These are phyloP conservation scores for Indri indri DNA, from an alignment of 2,113 vertebrate species.

Conservation along the genomic window DNA sequence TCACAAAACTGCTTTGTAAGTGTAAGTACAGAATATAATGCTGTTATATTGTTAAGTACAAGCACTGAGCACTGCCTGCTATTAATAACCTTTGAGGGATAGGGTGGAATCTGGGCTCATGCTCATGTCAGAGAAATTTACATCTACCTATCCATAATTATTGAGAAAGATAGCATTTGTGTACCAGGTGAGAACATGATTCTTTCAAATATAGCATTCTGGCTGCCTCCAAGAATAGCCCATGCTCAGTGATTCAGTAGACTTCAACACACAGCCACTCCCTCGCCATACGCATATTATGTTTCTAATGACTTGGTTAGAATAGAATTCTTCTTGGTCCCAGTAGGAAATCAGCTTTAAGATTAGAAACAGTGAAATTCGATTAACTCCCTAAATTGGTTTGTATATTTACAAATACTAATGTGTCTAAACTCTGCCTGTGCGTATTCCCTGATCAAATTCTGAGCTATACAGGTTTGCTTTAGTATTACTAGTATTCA, in stretches of 20 bases:
- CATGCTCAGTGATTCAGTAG: neutral
- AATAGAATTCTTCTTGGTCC: slow-evolving; percentile 38
- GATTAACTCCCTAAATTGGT: slow-evolving; percentile 25
- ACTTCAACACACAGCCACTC: neutral
- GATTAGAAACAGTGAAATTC: slow-evolving; percentile 50
- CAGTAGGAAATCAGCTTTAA: slow-evolving; percentile 16
- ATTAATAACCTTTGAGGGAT: slow-evolving; percentile 56
- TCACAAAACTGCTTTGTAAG: slow-evolving; percentile 68
- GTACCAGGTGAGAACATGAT: neutral
- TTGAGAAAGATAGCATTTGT: slow-evolving; percentile 24
- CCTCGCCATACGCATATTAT: neutral
- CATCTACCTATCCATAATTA: slow-evolving; percentile 25
- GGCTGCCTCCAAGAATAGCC: neutral
- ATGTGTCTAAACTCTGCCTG: neutral
- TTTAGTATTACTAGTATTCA: neutral
- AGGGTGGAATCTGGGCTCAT: slow-evolving; percentile 13
- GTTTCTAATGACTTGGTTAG: slow-evolving; percentile 37
- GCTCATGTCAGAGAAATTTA: slow-evolving; percentile 32
- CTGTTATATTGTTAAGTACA: slow-evolving; percentile 47
- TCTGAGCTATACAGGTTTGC: neutral
- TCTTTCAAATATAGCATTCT: neutral
- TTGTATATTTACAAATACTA: slow-evolving; percentile 48
- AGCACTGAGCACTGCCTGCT: neutral
- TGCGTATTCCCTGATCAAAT: slow-evolving; percentile 19
- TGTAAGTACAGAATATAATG: slow-evolving; percentile 59